Conservation (phyloP, 2,797 vertebrate genomes). For the Spinus pinus region DNA sequence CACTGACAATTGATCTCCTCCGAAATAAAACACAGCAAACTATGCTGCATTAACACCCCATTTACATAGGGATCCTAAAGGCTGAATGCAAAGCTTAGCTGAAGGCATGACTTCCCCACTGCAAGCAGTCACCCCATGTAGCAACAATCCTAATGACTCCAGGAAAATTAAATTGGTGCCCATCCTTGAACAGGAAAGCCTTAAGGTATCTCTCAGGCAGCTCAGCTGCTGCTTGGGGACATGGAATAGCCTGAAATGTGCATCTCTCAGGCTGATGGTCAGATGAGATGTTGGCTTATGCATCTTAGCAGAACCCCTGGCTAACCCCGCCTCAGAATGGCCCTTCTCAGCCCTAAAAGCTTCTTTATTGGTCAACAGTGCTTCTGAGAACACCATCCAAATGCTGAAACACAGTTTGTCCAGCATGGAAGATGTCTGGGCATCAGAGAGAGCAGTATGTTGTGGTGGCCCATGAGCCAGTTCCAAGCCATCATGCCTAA, state of each 20-base stretch:
- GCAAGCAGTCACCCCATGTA: background rate
- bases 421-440: background rate
- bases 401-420: background rate
- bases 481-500: background rate
- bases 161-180: background rate
- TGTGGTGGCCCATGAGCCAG: background rate
- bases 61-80: background rate
- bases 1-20: background rate
- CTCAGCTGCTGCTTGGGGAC: background rate
- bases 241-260: background rate
- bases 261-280: background rate
- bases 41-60: background rate
- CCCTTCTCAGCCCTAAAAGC: background rate
- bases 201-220: background rate
- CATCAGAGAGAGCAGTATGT: accelerated
- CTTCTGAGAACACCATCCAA: background rate
- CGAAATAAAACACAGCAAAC: background rate
- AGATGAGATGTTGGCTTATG: accelerated
- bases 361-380: background rate
- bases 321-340: accelerated
- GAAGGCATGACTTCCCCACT: background rate
- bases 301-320: background rate
- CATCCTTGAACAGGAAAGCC: background rate
- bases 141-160: background rate
- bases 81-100: background rate